phyloP scores from a whole-genome alignment of 2,888 invertebrate genomes.

The Idaea biselata region DNA sequence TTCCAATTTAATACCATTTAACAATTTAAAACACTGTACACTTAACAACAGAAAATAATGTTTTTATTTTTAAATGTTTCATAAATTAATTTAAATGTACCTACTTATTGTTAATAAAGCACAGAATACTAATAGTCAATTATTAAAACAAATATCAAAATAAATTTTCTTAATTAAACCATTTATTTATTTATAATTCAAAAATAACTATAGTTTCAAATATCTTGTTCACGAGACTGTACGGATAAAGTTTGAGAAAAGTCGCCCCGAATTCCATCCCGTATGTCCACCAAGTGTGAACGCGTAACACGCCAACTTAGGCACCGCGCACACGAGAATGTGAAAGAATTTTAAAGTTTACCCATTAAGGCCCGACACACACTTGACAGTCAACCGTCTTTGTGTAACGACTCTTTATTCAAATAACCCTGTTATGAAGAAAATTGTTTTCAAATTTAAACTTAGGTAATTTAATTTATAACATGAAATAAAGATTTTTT shows the following conservation, averaged over 20 bases:
- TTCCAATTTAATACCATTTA: too few species aligned
- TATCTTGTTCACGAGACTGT: background rate
- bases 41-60: too few species aligned
- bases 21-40: too few species aligned
- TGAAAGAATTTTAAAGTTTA: slow-evolving; percentile 65
- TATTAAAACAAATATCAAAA: too few species aligned
- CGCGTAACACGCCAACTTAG: slow-evolving; percentile 67
- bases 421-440: slow-evolving; percentile 19
- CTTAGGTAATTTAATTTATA: background rate
- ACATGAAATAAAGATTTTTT: too few species aligned
- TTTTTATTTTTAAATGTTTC: too few species aligned
- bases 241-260: background rate
- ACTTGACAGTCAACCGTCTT: slow-evolving; percentile 40
- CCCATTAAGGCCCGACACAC: slow-evolving; percentile 52
- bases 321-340: slow-evolving; percentile 47
- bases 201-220: too few species aligned
- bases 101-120: too few species aligned
- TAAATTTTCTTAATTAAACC: too few species aligned
- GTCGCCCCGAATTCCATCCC: slow-evolving; percentile 19
- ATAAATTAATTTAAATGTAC: too few species aligned
- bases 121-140: too few species aligned
- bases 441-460: background rate
- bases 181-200: too few species aligned
- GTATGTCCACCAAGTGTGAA: slow-evolving; percentile 45
- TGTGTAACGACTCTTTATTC: slow-evolving; percentile 16